These are phyloP conservation scores for Zophobas atratus DNA, from an alignment of 1,140 invertebrate species.

Conservation along the genomic window DNA sequence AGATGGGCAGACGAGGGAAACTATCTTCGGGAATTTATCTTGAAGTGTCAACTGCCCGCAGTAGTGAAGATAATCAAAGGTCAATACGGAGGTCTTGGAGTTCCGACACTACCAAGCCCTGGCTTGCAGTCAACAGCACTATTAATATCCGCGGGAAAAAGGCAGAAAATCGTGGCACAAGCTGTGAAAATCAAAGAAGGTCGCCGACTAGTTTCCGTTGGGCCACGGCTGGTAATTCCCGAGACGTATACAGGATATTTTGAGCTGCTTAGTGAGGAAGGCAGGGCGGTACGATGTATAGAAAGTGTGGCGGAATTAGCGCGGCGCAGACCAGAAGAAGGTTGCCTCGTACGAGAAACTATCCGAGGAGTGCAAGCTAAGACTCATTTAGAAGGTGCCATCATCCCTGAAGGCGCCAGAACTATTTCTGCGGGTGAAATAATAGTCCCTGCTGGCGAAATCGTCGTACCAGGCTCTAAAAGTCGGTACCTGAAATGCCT, in stretches of 20 bases:
- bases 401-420: conserved; percentile 81
- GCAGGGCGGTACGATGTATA: conserved; percentile 89
- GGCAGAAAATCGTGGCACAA: conserved; percentile 90
- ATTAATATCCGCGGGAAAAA: conserved; percentile 85
- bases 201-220: conserved; percentile 80
- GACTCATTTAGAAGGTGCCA: conserved; percentile 75
- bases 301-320: conserved; percentile 89
- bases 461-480: conserved; percentile 80
- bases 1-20: conserved; percentile 87
- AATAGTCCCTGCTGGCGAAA: conserved; percentile 75
- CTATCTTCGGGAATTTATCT: conserved; percentile 85
- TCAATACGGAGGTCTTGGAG: conserved; percentile 90
- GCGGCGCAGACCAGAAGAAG: conserved; percentile 81
- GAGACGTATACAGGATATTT: conserved; percentile 93
- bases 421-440: conserved; percentile 82
- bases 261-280: conserved; percentile 94
- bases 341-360: conserved; percentile 88
- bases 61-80: conserved; percentile 94
- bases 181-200: conserved; percentile 94
- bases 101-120: conserved; percentile 87
- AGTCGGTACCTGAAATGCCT: conserved; percentile 89
- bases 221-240: conserved; percentile 89
- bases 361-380: conserved; percentile 85
- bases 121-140: conserved; percentile 88
- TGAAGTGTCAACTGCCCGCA: conserved; percentile 84